phyloP scores from a whole-genome alignment of 2,888 invertebrate genomes.

The Heliconius ethilla region DNA sequence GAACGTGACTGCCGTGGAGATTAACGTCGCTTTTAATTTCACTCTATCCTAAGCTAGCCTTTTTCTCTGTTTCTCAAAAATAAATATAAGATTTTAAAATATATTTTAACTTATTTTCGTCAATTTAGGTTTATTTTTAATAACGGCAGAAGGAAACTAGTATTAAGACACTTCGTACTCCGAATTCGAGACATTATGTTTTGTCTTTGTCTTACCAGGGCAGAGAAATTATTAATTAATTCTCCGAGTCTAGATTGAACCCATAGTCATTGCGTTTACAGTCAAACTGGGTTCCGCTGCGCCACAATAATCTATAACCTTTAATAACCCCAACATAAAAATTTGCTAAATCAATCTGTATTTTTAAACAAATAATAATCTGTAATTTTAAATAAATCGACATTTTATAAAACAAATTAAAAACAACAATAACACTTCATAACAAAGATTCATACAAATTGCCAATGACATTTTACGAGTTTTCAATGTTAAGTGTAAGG shows the following conservation, averaged over 20 bases:
- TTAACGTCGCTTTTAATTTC: constrained; percentile 15
- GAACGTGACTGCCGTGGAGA: constrained; percentile 16
- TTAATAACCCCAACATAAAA: neutral
- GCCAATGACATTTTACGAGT: neutral
- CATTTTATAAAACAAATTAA: neutral
- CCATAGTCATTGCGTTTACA: no score
- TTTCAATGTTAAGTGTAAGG: constrained; percentile 15
- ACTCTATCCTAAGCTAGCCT: neutral
- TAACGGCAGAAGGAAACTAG: neutral
- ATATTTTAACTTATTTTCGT: neutral
- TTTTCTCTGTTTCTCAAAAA: neutral
- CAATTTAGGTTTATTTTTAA: neutral
- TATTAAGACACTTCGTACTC: neutral
- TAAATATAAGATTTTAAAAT: neutral
- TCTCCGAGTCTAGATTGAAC: no score
- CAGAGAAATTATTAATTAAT: neutral
- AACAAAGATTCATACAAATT: constrained; percentile 1
- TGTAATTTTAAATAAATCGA: no score
- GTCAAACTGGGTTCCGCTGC: no score
- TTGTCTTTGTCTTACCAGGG: neutral
- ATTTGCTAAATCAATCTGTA: neutral
- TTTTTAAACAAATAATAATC: no score
- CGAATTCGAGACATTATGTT: neutral
- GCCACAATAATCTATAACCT: neutral
- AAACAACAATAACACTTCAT: neutral